Percentiles rank a stretch among this genome's conserved stretches.
These are phyloP conservation scores for Empis stercorea DNA, from an alignment of 2,888 invertebrate genomes.

Conservation along the genomic window DNA sequence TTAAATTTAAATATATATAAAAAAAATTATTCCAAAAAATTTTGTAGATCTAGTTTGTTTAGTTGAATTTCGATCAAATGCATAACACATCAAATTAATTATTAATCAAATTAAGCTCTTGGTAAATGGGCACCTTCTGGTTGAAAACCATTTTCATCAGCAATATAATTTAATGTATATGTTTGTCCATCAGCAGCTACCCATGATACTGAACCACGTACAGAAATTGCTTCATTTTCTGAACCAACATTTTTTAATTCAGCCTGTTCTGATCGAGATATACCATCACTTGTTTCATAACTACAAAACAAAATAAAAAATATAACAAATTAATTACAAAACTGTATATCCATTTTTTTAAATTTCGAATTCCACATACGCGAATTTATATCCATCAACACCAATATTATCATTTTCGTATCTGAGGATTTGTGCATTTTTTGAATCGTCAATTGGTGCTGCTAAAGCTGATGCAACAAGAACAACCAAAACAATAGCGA, in stretches of 20 bases:
- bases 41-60: no score
- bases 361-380: slow-evolving; percentile 37
- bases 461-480: slow-evolving; percentile 32
- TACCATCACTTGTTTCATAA: slow-evolving; percentile 39
- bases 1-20: background rate
- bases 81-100: no score
- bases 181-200: slow-evolving; percentile 40
- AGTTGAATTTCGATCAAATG: no score
- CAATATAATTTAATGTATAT: slow-evolving; percentile 37
- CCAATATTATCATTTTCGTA: slow-evolving; percentile 43
- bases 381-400: slow-evolving; percentile 48
- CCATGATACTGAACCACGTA: slow-evolving; percentile 48
- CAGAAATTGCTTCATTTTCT: slow-evolving; percentile 44
- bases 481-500: background rate
- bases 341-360: background rate
- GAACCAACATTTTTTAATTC: slow-evolving; percentile 34
- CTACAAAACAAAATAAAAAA: no score
- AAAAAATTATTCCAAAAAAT: no score
- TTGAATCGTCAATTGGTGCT: slow-evolving; percentile 34
- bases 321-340: no score
- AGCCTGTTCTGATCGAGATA: slow-evolving; percentile 32
- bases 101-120: no score
- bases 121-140: slow-evolving; percentile 31
- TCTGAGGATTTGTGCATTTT: slow-evolving; percentile 41
- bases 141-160: slow-evolving; percentile 43